Evolutionary conservation across 1,140 invertebrate species (phyloP), one percentile per base, ranked within the genome.

Genomic region (Lepidurus packardi): DNA sequence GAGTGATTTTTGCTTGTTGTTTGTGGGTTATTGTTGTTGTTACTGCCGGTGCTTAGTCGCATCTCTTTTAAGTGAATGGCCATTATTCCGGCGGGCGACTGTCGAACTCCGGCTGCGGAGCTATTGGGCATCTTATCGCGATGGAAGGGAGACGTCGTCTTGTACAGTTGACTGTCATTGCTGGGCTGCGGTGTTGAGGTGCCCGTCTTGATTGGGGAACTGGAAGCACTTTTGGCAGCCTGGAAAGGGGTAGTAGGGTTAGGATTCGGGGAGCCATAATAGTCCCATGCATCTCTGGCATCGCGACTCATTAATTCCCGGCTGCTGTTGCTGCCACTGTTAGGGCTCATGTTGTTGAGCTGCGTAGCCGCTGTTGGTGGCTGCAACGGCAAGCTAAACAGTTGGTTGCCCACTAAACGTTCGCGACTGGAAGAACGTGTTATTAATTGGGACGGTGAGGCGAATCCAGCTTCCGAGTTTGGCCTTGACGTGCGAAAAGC

Each of bases 201-300:
- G 79, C 81, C 53, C 79, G 79, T n/a, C 81, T 73, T 34, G 80
- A 81, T 75, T 80, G 81, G 43, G 73, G 24, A 73, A 75, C 80
- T 77, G 79, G 65, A 78, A 77, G 76, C 43, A 65, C 73, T 25
- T 47, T 43, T 45, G 75, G 74, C n/a, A 74, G 53, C 25, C 76
- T 65, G 24, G 44, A 47, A 43, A 65, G 74, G 73, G n/a, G 53
- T 53, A 8, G 53, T 42, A n/a, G 21, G 76, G 77, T 43, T 21
- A 78, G 81, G 65, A 80, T 81, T 13, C 16, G 77, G 78, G 53
- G 43, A 76, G 41, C 78, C 79, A 75, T 81, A 77, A 43, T 81
- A 79, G 47, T 81, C 77, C 75, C 79, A 77, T 43, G 80, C 75
- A 79, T 81, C 79, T 80, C 81, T 73, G 79, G 79, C 76, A 78